phyloP scores from a whole-genome alignment of 2,797 vertebrate genomes.

The Phalanger gymnotis region DNA sequence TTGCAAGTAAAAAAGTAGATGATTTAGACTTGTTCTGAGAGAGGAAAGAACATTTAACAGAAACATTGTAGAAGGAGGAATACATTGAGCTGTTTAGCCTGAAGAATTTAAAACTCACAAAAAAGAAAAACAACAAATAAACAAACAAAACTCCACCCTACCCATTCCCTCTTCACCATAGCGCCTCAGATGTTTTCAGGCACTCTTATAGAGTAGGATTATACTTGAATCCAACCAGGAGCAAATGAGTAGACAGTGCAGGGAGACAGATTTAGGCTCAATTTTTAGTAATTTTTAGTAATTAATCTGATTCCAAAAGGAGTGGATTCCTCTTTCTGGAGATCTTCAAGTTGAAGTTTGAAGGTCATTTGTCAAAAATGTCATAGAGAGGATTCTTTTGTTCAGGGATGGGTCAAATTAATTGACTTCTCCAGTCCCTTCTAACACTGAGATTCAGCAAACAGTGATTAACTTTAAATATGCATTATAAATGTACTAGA shows the following conservation, averaged over 20 bases:
- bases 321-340: neutral
- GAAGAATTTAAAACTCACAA: neutral
- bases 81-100: neutral
- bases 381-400: neutral
- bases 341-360: neutral
- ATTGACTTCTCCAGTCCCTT: neutral
- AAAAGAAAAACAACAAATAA: neutral
- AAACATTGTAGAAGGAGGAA: neutral
- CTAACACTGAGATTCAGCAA: neutral
- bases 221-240: neutral
- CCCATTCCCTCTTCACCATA: neutral
- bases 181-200: neutral
- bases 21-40: neutral
- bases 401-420: neutral
- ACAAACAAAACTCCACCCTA: neutral
- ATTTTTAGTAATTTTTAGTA: neutral
- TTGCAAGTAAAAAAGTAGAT: constrained; percentile 20
- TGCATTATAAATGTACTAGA: neutral
- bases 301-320: neutral
- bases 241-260: neutral
- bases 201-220: neutral
- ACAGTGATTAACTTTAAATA: neutral
- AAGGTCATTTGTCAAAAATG: neutral
- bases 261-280: neutral
- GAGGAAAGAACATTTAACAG: neutral